Conservation (phyloP, 2,113 vertebrate species). For the Porphyrio hochstetteri region DNA sequence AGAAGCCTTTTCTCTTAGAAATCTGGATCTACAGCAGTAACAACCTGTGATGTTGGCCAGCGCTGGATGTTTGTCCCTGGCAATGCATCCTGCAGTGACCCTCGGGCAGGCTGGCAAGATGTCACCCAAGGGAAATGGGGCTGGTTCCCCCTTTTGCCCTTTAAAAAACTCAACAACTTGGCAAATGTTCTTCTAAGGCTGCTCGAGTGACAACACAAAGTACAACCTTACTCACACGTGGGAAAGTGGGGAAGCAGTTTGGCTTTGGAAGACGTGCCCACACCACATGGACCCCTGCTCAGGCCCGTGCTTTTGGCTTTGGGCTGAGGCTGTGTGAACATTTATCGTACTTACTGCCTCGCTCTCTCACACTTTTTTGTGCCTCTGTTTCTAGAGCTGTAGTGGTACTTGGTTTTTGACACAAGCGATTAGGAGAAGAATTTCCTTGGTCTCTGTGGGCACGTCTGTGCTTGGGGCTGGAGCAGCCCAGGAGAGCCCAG, state of each 20-base stretch:
- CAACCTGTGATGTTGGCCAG: background rate
- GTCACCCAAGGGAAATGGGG: background rate
- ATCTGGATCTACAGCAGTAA: background rate
- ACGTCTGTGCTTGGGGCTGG: accelerated
- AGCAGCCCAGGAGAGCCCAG: background rate
- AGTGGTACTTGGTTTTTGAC: background rate
- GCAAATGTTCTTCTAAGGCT: background rate
- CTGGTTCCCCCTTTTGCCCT: background rate
- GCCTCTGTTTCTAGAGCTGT: background rate
- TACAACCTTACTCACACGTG: background rate
- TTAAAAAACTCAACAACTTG: background rate
- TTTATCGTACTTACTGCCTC: background rate
- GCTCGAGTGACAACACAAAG: background rate
- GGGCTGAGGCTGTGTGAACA: no score
- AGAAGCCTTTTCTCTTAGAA: background rate
- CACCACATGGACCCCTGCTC: accelerated
- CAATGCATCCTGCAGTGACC: background rate
- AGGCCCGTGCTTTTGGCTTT: background rate
- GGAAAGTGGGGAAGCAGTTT: background rate
- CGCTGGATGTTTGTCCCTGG: accelerated
- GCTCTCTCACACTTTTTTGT: background rate
- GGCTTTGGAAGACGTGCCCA: background rate
- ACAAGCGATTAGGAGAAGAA: background rate
- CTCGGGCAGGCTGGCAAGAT: background rate
- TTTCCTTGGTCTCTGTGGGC: background rate